A percentile compares a stretch with the other conserved stretches of the same genome.
Evolutionary conservation across 1,140 invertebrate genomes (phyloP).

Genomic region (Hycleus phaleratus): DNA sequence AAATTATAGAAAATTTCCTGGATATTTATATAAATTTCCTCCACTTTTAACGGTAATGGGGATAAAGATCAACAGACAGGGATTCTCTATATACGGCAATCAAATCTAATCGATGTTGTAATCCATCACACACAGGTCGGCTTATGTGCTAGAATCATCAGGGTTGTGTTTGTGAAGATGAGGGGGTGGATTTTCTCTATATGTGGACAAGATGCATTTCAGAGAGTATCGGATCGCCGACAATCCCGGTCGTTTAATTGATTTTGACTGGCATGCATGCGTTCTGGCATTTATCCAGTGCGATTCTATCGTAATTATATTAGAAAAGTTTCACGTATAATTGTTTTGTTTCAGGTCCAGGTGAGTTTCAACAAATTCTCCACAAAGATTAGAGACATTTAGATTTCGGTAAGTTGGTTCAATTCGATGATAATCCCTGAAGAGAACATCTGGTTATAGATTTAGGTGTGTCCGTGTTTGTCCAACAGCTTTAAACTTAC

Average conservation of each 20-base stretch:
- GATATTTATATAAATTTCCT: neutral
- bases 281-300: too few relatives aligned
- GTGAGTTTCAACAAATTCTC: constrained; percentile 10
- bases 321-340: too few relatives aligned
- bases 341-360: constrained; percentile 23
- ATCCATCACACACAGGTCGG: constrained; percentile 39
- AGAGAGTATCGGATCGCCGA: neutral
- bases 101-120: constrained; percentile 41
- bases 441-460: constrained; percentile 37
- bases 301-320: too few relatives aligned
- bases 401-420: constrained; percentile 16
- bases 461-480: constrained; percentile 42
- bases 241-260: neutral
- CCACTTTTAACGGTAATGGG: too few relatives aligned
- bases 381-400: too few relatives aligned
- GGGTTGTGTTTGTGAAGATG: neutral
- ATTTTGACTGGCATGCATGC: neutral
- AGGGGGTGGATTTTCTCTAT: neutral
- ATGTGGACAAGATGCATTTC: constrained; percentile 2
- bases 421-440: constrained; percentile 37
- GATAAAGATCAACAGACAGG: neutral
- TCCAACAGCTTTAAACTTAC: constrained; percentile 39
- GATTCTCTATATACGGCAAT: constrained; percentile 32
- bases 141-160: constrained; percentile 17
- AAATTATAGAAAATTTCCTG: neutral